These are phyloP conservation scores for Eulemur coronatus DNA, from an alignment of 2,797 vertebrate species.

Conservation along the genomic window DNA sequence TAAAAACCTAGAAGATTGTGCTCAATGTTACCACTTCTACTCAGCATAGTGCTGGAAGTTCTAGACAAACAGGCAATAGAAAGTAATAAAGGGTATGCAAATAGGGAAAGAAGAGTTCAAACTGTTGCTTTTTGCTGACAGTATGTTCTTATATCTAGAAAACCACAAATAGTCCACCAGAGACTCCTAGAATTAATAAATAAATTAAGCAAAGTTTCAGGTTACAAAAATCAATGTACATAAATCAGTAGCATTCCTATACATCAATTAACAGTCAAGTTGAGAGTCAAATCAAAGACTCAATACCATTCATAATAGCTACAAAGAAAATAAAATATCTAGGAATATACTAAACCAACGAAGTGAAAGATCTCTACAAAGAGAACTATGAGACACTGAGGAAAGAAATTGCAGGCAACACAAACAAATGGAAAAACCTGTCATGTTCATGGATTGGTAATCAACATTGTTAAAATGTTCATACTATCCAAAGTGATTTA, in stretches of 20 bases:
- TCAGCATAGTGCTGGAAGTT: neutral
- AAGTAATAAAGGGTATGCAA: neutral
- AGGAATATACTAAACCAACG: neutral
- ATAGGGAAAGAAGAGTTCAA: neutral
- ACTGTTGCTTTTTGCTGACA: neutral
- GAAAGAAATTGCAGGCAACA: too few species aligned
- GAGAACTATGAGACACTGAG: too few species aligned
- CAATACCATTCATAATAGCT: neutral
- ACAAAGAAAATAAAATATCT: too few species aligned
- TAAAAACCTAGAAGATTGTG: neutral
- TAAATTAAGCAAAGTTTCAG: neutral
- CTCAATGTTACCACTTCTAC: neutral
- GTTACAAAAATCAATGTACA: neutral
- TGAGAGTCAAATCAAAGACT: neutral
- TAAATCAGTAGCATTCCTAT: neutral
- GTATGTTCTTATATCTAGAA: neutral
- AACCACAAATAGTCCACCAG: neutral
- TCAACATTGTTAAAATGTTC: too few species aligned
- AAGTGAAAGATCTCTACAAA: neutral
- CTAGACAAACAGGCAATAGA: neutral
- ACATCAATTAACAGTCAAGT: neutral
- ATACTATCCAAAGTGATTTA: too few species aligned
- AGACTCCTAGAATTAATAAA: neutral
- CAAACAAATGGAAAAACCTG: too few species aligned
- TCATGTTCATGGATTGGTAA: too few species aligned